Conservation (phyloP, 2,797 vertebrate genomes). For the Syncerus caffer region DNA sequence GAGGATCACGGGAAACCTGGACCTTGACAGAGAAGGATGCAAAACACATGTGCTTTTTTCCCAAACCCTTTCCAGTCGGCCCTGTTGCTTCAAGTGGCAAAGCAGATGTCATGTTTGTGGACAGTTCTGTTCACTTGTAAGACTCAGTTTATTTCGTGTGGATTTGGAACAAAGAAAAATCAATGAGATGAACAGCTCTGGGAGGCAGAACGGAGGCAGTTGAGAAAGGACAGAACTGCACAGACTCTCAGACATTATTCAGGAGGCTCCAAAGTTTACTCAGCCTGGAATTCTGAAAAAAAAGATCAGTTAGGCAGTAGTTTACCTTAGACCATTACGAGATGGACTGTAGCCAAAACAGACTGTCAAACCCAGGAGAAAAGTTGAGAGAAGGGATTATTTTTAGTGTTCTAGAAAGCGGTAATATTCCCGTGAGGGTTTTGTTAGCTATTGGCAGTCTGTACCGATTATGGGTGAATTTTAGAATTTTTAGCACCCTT, state of each 20-base stretch:
- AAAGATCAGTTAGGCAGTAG: conserved; percentile 27
- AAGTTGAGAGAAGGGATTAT: conserved; percentile 22
- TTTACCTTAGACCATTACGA: conserved; percentile 55
- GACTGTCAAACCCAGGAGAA: conserved; percentile 21
- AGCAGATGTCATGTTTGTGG: background rate
- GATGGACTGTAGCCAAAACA: conserved; percentile 49
- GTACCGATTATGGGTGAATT: background rate
- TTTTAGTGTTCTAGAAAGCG: conserved; percentile 29
- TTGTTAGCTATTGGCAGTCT: background rate
- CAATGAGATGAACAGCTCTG: background rate
- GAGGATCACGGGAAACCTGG: background rate
- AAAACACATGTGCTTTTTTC: rapidly evolving
- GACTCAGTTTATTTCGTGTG: conserved; percentile 6
- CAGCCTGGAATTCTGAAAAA: conserved; percentile 15
- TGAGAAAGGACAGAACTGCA: conserved; percentile 50
- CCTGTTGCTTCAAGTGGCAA: background rate
- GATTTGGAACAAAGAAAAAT: background rate
- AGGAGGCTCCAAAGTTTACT: conserved; percentile 41
- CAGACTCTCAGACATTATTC: background rate
- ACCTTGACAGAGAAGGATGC: background rate
- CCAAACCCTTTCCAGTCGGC: background rate
- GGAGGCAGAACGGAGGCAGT: background rate
- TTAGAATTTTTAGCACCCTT: background rate
- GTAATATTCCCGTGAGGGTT: background rate
- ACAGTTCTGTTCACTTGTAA: background rate